These are phyloP conservation scores for Anoplolepis gracilipes DNA, from an alignment of 1,140 invertebrate genomes.

Conservation along the genomic window DNA sequence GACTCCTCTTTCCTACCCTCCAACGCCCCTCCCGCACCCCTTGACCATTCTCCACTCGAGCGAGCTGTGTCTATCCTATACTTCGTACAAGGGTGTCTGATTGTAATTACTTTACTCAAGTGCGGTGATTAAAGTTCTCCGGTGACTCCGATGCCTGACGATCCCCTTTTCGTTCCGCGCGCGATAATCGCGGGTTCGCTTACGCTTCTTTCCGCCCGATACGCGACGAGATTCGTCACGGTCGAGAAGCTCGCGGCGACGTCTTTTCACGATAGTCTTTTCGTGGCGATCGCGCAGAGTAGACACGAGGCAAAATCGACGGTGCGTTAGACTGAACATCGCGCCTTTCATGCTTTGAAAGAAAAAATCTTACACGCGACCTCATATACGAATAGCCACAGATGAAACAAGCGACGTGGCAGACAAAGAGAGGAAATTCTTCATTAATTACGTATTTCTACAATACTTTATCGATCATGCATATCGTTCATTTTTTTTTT, in stretches of 20 bases:
- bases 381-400: background rate
- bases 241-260: background rate
- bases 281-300: background rate
- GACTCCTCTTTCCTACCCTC: constrained; percentile 77
- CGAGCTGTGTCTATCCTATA: constrained; percentile 63
- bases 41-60: constrained; percentile 45
- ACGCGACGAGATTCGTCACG: background rate
- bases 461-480: constrained; percentile 17
- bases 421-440: background rate
- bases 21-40: background rate
- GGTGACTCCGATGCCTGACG: constrained; percentile 74
- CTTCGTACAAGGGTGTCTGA: constrained; percentile 82
- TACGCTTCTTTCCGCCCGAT: constrained; percentile 70
- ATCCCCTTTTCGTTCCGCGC: constrained; percentile 33
- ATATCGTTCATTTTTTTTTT: background rate
- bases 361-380: background rate
- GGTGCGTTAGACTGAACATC: background rate
- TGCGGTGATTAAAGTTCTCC: constrained; percentile 85
- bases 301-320: constrained; percentile 16
- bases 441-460: constrained; percentile 33
- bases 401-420: background rate
- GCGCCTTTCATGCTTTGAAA: background rate
- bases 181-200: constrained; percentile 76
- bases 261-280: background rate
- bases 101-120: constrained; percentile 86